Conservation (phyloP, 2,113 vertebrate genomes). For the Gymnorhina tibicen region DNA sequence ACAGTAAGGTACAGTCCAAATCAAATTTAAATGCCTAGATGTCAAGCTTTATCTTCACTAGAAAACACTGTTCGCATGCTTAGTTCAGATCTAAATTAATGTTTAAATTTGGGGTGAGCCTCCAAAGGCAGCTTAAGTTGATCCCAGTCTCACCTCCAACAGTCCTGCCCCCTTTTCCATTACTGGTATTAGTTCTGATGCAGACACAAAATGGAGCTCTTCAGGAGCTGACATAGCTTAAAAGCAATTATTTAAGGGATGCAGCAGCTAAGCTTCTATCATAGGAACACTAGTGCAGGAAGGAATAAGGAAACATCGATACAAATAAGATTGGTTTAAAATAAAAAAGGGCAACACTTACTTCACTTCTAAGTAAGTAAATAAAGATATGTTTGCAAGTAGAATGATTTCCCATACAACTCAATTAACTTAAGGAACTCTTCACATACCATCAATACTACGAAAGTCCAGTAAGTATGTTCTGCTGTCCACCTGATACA, state of each 20-base stretch:
- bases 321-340: neutral
- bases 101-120: neutral
- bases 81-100: neutral
- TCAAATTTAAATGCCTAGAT: neutral
- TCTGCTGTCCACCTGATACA: slow-evolving; percentile 98
- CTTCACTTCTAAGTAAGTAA: neutral
- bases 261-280: neutral
- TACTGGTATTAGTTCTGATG: neutral
- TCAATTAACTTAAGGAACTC: neutral
- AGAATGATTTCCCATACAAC: neutral
- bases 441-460: slow-evolving; percentile 92
- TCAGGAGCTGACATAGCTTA: neutral
- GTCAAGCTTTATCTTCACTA: neutral
- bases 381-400: neutral
- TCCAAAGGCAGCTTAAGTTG: neutral
- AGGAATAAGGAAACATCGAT: neutral
- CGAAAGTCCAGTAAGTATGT: slow-evolving; percentile 97
- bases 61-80: neutral
- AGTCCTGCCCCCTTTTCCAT: neutral
- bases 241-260: neutral
- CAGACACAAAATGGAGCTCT: neutral
- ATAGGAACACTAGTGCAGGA: neutral
- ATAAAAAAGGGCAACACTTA: neutral
- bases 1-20: neutral
- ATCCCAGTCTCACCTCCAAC: neutral